Conservation (phyloP, 2,888 invertebrate species). For the Lamellibrachia satsuma region DNA sequence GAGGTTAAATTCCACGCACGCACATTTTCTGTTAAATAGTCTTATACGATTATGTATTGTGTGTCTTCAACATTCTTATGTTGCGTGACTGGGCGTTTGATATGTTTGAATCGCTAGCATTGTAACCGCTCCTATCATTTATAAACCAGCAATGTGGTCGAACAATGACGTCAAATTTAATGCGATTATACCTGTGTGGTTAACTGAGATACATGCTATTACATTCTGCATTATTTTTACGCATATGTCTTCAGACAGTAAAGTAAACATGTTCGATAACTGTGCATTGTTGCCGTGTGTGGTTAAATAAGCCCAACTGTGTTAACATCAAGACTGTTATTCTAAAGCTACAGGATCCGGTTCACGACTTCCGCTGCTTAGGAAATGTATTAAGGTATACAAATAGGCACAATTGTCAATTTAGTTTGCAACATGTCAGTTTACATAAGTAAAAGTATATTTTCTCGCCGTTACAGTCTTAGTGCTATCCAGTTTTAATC, state of each 20-base stretch:
- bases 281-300: background rate
- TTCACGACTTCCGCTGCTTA: background rate
- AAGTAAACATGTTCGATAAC: background rate
- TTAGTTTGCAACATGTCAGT: background rate
- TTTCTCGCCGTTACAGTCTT: background rate
- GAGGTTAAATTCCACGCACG: background rate
- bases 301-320: background rate
- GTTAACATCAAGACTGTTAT: slow-evolving; percentile 1
- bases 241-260: background rate
- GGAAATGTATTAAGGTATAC: background rate
- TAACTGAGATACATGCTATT: background rate
- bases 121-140: background rate
- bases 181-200: background rate
- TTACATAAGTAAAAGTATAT: background rate
- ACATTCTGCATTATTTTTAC: background rate
- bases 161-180: background rate
- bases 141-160: background rate
- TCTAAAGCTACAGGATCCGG: background rate
- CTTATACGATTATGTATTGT: background rate
- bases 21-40: background rate
- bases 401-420: background rate
- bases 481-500: background rate
- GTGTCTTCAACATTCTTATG: background rate
- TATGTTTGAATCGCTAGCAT: background rate
- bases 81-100: background rate